Evolutionary conservation across 1,140 invertebrate species (phyloP).

Genomic region (Ridgeia piscesae): DNA sequence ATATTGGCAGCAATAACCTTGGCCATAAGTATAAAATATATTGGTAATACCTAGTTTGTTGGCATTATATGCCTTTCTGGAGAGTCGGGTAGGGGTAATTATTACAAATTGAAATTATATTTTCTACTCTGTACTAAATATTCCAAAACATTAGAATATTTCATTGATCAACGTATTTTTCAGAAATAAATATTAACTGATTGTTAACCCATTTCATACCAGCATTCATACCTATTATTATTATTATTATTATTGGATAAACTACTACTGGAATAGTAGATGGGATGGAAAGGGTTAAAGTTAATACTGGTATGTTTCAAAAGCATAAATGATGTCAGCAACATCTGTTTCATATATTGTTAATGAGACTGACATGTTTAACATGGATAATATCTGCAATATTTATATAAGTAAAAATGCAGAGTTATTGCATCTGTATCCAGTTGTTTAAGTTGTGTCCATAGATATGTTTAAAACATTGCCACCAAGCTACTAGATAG

Average conservation of each 20-base stretch:
- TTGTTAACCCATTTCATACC: background rate
- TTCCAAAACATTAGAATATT: background rate
- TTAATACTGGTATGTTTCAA: background rate
- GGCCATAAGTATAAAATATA: too few relatives aligned
- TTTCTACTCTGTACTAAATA: background rate
- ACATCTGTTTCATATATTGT: background rate
- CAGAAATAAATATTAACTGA: background rate
- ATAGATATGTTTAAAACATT: background rate
- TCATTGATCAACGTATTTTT: background rate
- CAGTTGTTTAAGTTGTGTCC: background rate
- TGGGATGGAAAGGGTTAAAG: too few relatives aligned
- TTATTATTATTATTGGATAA: too few relatives aligned
- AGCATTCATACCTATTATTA: too few relatives aligned
- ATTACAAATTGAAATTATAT: too few relatives aligned
- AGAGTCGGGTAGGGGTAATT: too few relatives aligned
- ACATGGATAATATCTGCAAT: background rate
- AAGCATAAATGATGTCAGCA: background rate
- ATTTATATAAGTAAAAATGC: background rate
- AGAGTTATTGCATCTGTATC: background rate
- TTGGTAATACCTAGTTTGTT: too few relatives aligned
- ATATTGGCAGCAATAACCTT: too few relatives aligned
- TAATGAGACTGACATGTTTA: background rate
- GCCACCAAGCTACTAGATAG: background rate
- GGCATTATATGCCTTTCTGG: too few relatives aligned
- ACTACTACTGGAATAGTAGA: too few relatives aligned